Evolutionary conservation across 2,113 vertebrate genomes (phyloP).

Genomic region (Chionodraco myersi): DNA sequence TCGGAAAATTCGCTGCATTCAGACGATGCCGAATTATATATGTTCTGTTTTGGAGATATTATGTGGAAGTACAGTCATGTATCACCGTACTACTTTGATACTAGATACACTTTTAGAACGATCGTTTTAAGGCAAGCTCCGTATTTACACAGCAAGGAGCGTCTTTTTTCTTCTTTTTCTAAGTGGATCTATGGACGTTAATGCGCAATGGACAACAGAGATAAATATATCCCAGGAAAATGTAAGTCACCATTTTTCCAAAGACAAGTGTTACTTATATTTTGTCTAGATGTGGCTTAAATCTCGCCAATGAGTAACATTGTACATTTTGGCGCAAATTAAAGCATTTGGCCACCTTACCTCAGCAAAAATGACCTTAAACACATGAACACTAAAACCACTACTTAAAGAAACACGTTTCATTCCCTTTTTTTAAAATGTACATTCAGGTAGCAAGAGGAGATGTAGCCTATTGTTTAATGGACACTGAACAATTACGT

Average conservation of each 20-base stretch:
- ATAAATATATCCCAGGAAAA: no score
- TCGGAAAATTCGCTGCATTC: background rate
- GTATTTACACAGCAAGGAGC: no score
- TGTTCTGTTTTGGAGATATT: background rate
- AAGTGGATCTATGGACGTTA: background rate
- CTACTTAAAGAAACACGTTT: no score
- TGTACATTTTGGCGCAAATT: background rate
- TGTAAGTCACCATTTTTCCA: background rate
- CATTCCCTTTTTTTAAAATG: no score
- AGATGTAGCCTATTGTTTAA: no score
- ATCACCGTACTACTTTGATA: background rate
- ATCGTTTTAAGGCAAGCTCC: accelerated
- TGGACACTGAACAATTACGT: no score
- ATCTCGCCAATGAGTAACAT: no score
- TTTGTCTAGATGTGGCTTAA: background rate
- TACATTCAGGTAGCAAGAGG: no score
- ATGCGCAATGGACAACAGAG: background rate
- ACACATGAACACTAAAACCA: no score
- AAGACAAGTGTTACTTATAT: background rate
- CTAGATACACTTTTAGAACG: background rate
- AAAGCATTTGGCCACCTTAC: background rate
- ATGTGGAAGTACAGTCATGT: background rate
- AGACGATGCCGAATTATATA: background rate
- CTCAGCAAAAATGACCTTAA: background rate
- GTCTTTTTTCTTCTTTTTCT: background rate